Base-by-base conservation (phyloP, 2,797 vertebrate genomes). In the Coccyzus lansbergi region DNA sequence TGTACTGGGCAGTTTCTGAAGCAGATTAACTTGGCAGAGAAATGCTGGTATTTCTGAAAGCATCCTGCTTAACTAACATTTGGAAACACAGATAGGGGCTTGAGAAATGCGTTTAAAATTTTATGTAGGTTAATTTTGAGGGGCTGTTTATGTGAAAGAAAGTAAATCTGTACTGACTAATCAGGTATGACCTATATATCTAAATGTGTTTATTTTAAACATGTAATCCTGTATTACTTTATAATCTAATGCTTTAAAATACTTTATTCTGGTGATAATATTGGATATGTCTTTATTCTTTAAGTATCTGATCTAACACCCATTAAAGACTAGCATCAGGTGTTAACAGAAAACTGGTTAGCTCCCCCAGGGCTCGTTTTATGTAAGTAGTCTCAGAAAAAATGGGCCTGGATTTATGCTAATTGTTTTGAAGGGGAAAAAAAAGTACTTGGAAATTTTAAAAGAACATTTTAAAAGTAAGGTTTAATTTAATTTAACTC, bases 201-300 rank as follows among this genome's bases (percentile, higher is more conserved):
- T 79, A n/a, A 25, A 48, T 69, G 58, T 87, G 17, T 77, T 92
- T 89, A 74, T 77, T 92, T 85, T 70, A 70, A 79, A 62, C n/a
- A 49, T 36, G 12, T 33, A 68, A 74, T 65, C 17, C 31, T 49
- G 11, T 15, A 24, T 59, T 74, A 48, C 64, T 91, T 84, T 79
- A 65, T 56, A 67, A 52, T 52, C 38, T 83, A 31, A 12, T 79
- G 38, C 19, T 65, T 76, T 31, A 28, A 75, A 72, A 48, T 67
- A 6, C 2, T 72, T 86, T 28, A 12, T 90, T 92, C 28, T 55
- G 9, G 19, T 40, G 55, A 22, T 26, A 28, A 4, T 49, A 69
- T 71, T 81, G 20, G 20, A n/a, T 75, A 77, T 82, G 33, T 56
- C 17, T 64, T 36, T 91, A 6, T 84, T 93, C 44, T 59, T 84